Evolutionary conservation across 2,888 invertebrate genomes (phyloP), one percentile per base, ranked within the genome.

Genomic region (Prosopocoilus inquinatus): DNA sequence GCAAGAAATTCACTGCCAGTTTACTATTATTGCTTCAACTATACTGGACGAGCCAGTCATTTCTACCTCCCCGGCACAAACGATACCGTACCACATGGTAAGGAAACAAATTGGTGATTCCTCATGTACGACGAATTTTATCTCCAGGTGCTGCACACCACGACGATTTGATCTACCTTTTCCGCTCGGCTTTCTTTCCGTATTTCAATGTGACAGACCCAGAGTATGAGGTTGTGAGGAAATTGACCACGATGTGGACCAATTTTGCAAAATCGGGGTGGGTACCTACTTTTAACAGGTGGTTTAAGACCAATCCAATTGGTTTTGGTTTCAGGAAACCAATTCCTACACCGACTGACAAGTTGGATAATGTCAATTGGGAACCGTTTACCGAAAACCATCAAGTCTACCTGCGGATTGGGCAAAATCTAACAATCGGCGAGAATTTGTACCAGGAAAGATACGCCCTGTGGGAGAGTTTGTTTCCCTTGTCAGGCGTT

Each of bases 21-120:
- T 2, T 88, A 81, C 71, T 85, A 85, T 69, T 86, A 84, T 69
- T 75, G 81, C 46, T 86, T 87, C 65, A 77, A 80, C 5, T 86
- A 84, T 68, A 78, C 83, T 64, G 87, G 87, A 2, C 76, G 81
- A 58, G 80, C 79, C 61, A 85, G 86, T 65, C 80, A 81, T 63
- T 79, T 79, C 35, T 79, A 81, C 60, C 81, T 82, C 64, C 80
- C 81, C 0, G 20, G 20, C 5, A 28, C 20, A 28, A 74, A 75
- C 34, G 77, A 75, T 12, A 65, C 65, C 5, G 49, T 62, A 38
- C 66, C 67, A 35, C 68, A 64, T 50, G 68, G 68, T 67, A 65
- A 61, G 45, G 15, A 28, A 2, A 28, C 4, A 20, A 28, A 28
- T 28, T 7, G 2, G 7, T 28, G 5, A 7, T 28, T 28, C 1